phyloP scores from a whole-genome alignment of 2,888 invertebrate genomes.

The Drosophila peninsularis region DNA sequence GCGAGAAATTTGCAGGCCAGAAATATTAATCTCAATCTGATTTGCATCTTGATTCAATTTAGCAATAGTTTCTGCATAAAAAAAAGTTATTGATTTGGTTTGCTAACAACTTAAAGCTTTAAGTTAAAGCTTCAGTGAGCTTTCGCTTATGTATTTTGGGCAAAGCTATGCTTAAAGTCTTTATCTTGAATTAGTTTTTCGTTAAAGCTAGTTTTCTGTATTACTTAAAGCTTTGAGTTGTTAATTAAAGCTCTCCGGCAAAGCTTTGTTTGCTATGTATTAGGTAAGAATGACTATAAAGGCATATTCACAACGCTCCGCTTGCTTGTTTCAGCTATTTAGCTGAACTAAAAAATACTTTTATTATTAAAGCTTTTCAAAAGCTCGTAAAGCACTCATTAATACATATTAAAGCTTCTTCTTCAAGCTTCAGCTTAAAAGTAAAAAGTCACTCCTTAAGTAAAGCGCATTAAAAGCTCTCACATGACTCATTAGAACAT shows the following conservation, averaged over 20 bases:
- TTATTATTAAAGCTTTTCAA: background rate
- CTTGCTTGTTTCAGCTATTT: background rate
- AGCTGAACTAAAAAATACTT: background rate
- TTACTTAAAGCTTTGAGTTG: background rate
- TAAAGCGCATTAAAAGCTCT: background rate
- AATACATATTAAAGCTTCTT: too few species aligned
- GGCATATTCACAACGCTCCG: too few species aligned
- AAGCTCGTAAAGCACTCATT: too few species aligned
- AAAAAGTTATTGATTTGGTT: too few species aligned
- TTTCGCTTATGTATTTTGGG: too few species aligned
- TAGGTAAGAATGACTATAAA: too few species aligned
- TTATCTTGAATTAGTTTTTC: too few species aligned
- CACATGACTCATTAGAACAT: background rate
- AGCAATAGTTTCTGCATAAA: background rate
- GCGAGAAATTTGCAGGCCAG: slow-evolving; percentile 1
- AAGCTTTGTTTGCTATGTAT: background rate
- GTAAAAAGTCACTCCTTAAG: background rate
- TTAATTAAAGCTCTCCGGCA: background rate
- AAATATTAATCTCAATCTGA: too few species aligned
- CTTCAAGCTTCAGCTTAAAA: background rate
- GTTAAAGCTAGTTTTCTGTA: too few species aligned
- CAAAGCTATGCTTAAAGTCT: too few species aligned
- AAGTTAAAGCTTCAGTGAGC: too few species aligned
- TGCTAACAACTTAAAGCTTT: background rate
- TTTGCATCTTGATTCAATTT: background rate